These are phyloP conservation scores for Nycticebus coucang DNA, from an alignment of 2,113 vertebrate species.

Conservation along the genomic window DNA sequence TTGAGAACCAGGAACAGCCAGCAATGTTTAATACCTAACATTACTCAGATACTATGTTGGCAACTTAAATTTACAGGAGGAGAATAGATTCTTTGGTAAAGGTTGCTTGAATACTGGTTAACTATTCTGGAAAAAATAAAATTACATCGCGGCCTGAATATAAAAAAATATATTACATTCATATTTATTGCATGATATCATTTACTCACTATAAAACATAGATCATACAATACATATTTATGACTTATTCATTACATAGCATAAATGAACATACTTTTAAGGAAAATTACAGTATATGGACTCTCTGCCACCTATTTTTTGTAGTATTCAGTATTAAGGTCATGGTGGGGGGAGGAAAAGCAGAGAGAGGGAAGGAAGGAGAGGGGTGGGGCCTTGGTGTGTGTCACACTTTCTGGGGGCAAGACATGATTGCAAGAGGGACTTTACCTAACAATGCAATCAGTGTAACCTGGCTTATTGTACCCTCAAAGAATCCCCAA, in stretches of 20 bases:
- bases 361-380: too few species aligned
- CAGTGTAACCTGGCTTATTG: too few species aligned
- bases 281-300: too few species aligned
- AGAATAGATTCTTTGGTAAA: neutral
- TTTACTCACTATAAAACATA: neutral
- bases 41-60: neutral
- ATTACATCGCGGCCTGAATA: too few species aligned
- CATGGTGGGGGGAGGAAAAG: too few species aligned
- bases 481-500: too few species aligned
- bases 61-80: neutral
- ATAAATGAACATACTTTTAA: neutral
- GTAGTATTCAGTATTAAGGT: neutral
- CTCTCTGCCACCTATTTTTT: neutral
- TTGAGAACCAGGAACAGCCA: neutral
- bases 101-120: neutral
- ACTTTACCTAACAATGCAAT: too few species aligned
- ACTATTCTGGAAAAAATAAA: neutral
- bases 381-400: too few species aligned
- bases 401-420: too few species aligned
- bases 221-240: neutral
- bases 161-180: neutral
- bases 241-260: neutral
- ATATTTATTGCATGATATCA: neutral
- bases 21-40: fast-evolving
- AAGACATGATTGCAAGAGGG: too few species aligned